Conservation (phyloP, 2,113 vertebrate species). For the Sus scrofa region DNA sequence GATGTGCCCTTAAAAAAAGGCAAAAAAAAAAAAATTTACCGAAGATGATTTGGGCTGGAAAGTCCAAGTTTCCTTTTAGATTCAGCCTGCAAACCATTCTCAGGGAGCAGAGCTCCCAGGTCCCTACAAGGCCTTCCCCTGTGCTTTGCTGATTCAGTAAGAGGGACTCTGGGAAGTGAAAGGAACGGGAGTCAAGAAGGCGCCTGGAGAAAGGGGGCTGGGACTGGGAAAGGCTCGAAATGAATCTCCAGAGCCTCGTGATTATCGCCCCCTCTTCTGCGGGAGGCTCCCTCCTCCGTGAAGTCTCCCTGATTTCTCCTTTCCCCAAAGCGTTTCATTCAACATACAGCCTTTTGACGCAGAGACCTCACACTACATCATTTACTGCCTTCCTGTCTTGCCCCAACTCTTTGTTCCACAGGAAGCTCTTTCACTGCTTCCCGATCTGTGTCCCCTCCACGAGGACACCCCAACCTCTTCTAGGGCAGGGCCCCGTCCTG, state of each 20-base stretch:
- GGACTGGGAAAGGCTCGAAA: background rate
- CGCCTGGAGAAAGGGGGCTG: background rate
- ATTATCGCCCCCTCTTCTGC: background rate
- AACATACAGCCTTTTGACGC: background rate
- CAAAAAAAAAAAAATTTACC: background rate
- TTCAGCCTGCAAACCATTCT: slow-evolving; percentile 27
- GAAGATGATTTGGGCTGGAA: slow-evolving; percentile 33
- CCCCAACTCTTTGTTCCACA: background rate
- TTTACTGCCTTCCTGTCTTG: background rate
- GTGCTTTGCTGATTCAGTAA: slow-evolving; percentile 4
- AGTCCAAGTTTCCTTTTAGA: slow-evolving; percentile 30
- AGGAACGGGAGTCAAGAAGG: background rate
- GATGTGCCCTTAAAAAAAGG: too few species aligned
- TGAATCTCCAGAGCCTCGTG: background rate
- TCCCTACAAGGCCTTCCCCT: background rate
- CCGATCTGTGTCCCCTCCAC: background rate
- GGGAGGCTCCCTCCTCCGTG: background rate
- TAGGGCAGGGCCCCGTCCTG: background rate
- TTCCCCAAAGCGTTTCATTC: background rate
- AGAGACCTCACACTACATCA: background rate
- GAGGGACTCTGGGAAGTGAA: background rate
- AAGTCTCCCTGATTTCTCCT: background rate
- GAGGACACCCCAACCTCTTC: background rate
- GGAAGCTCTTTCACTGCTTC: background rate
- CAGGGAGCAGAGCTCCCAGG: background rate